Evolutionary conservation across 2,797 vertebrate species (phyloP).

Genomic region (Muscicapa striata): DNA sequence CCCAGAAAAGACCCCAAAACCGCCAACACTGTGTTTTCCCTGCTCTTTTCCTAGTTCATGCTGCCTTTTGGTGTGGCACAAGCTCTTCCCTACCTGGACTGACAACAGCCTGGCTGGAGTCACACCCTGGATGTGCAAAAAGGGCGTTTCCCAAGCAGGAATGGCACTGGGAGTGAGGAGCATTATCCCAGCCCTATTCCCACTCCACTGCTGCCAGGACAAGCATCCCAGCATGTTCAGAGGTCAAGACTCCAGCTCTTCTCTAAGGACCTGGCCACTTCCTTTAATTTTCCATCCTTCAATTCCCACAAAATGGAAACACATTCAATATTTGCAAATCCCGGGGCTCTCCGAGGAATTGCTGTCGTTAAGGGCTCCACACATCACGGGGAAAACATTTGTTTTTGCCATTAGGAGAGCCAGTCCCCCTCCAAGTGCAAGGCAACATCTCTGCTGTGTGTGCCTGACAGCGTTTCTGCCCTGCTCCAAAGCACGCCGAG

Average conservation of each 20-base stretch:
- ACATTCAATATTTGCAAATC: slow-evolving; percentile 32
- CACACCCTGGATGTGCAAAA: accelerated
- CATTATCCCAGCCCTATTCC: accelerated
- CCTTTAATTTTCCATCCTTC: neutral
- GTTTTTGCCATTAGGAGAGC: slow-evolving; percentile 45
- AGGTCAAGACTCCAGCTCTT: neutral
- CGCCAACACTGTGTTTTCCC: accelerated
- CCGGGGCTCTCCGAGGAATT: neutral
- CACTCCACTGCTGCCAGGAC: neutral
- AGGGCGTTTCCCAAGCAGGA: neutral
- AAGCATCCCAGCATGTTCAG: neutral
- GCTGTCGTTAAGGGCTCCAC: slow-evolving; percentile 27
- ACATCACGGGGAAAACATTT: slow-evolving; percentile 16
- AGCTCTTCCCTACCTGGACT: neutral
- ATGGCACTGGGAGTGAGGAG: accelerated
- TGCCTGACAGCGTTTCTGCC: neutral
- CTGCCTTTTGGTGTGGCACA: neutral
- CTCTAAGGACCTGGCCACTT: neutral
- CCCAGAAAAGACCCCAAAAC: neutral
- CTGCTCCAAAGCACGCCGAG: neutral
- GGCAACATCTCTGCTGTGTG: neutral
- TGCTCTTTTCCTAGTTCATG: neutral
- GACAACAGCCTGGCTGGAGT: neutral
- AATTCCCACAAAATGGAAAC: neutral
- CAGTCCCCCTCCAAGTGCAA: neutral